These are phyloP conservation scores for Mesorhabditis sp. DNA, from an alignment of 2,888 invertebrate species.

Conservation along the genomic window DNA sequence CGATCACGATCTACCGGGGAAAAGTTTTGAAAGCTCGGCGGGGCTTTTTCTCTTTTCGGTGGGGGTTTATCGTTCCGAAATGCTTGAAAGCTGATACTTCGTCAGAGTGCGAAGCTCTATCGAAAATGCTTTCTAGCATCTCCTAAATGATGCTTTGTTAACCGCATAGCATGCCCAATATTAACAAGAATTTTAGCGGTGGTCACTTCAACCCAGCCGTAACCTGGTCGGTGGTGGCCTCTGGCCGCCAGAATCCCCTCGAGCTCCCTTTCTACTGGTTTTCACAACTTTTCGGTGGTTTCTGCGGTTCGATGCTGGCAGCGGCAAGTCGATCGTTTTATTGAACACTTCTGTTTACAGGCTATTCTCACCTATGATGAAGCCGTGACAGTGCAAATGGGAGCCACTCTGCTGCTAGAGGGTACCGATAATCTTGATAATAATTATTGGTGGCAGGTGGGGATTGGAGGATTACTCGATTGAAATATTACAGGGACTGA, in stretches of 20 bases:
- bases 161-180: no score
- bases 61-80: no score
- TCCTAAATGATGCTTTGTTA: no score
- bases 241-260: slow-evolving; percentile 49
- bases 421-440: slow-evolving; percentile 21
- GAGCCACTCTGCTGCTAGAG: slow-evolving; percentile 34
- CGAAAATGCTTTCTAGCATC: no score
- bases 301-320: slow-evolving; percentile 49
- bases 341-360: slow-evolving; percentile 11
- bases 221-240: slow-evolving; percentile 56
- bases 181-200: slow-evolving; percentile 51
- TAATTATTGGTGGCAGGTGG: background rate
- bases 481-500: slow-evolving; percentile 32
- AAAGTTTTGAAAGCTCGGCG: no score
- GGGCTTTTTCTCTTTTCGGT: no score
- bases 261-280: slow-evolving; percentile 55
- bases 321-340: slow-evolving; percentile 27
- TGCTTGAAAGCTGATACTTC: no score
- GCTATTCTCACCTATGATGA: slow-evolving; percentile 26
- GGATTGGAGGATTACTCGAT: slow-evolving; percentile 19
- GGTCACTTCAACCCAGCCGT: slow-evolving; percentile 61
- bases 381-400: slow-evolving; percentile 17
- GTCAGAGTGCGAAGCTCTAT: no score
- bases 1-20: no score
- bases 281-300: slow-evolving; percentile 58